Conservation (phyloP, 2,888 invertebrate genomes). For the Cinara cedri region DNA sequence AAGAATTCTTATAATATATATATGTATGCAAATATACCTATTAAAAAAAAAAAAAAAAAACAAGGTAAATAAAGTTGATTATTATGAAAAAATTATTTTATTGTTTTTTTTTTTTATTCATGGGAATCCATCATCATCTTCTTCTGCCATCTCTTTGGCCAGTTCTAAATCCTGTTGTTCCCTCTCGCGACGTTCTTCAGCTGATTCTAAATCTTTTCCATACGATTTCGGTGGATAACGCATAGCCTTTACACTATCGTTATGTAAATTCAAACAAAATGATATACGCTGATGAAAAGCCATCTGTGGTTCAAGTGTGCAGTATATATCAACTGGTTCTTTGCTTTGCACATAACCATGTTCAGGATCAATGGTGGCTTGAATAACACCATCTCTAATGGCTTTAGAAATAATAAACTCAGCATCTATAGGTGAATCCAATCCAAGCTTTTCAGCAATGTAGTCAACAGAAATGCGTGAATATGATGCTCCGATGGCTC, state of each 20-base stretch:
- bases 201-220: constrained; percentile 96
- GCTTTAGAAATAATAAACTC: constrained; percentile 99
- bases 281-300: constrained; percentile 97
- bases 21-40: no score
- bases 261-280: constrained; percentile 96
- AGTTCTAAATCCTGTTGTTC: constrained; percentile 98
- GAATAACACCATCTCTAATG: constrained; percentile 97
- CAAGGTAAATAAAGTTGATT: neutral
- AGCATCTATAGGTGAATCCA: constrained; percentile 96
- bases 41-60: constrained; percentile 22
- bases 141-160: constrained; percentile 99
- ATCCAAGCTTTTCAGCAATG: constrained; percentile 89
- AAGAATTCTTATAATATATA: constrained; percentile 16
- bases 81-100: constrained; percentile 21
- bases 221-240: constrained; percentile 98
- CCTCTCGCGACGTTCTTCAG: constrained; percentile 92
- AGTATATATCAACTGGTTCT: constrained; percentile 95
- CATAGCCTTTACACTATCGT: constrained; percentile 99
- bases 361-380: constrained; percentile 94
- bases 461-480: constrained; percentile 94
- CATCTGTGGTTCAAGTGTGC: constrained; percentile 92
- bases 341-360: constrained; percentile 96
- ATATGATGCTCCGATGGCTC: constrained; percentile 94
- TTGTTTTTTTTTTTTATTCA: constrained; percentile 47
- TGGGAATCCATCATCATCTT: constrained; percentile 81